These are phyloP conservation scores for Brachionus calyciflorus DNA, from an alignment of 1,140 invertebrate genomes.

Conservation along the genomic window DNA sequence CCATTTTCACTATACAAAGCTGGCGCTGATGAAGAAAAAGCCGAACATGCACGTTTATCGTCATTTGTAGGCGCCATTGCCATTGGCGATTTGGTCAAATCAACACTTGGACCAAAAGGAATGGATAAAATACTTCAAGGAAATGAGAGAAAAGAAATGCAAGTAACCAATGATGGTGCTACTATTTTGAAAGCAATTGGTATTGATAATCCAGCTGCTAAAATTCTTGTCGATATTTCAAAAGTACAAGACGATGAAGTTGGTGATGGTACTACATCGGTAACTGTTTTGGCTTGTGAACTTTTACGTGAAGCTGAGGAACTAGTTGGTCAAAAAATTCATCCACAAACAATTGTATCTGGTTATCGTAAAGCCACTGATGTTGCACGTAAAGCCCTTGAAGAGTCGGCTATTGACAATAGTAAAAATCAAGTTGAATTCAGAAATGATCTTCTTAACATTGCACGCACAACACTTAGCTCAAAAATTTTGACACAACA, in stretches of 20 bases:
- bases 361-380: conserved; percentile 86
- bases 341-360: conserved; percentile 94
- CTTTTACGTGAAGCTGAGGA: conserved; percentile 90
- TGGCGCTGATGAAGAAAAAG: conserved; percentile 95
- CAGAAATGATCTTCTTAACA: conserved; percentile 85
- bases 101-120: conserved; percentile 95
- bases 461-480: conserved; percentile 92
- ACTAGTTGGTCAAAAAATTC: conserved; percentile 86
- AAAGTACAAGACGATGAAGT: conserved; percentile 99
- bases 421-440: conserved; percentile 74
- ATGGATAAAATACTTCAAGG: conserved; percentile 97
- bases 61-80: conserved; percentile 96
- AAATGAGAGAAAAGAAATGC: conserved; percentile 75
- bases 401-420: conserved; percentile 74
- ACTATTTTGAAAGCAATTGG: conserved; percentile 94
- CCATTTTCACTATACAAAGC: conserved; percentile 87
- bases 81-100: conserved; percentile 96
- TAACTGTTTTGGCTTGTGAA: conserved; percentile 93
- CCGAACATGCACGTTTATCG: conserved; percentile 88
- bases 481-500: conserved; percentile 97
- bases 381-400: conserved; percentile 77
- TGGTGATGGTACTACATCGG: conserved; percentile 98
- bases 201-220: conserved; percentile 97
- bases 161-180: conserved; percentile 98
- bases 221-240: conserved; percentile 94